Evolutionary conservation across 2,888 invertebrate genomes (phyloP), one percentile per base, ranked within the genome.

Genomic region (Autographa pulchrina): DNA sequence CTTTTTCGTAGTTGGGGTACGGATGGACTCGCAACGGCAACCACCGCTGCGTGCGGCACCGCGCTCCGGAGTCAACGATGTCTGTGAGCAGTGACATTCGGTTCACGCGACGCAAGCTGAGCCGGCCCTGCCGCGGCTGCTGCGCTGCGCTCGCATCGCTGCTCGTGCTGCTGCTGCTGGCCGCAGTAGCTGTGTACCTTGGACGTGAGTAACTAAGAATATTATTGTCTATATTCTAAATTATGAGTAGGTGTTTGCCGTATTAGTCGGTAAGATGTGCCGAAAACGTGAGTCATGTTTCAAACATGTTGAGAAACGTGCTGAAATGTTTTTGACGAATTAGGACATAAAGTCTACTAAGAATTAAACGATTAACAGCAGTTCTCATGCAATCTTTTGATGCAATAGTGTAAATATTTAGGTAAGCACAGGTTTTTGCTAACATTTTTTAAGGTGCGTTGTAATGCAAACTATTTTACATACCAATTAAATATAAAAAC

Each of bases 31-130:
- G 92, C 60, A 91, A 83, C 76, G 92, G 91, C 13, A 90, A 91
- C 74, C 90, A 92, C 69, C 89, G 94, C 25, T 93, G 95, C 79
- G 90, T 92, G 74, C 88, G 92, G 64, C 93, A 94, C 82, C 91
- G 94, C 13, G 94, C 95, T 62, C 97, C 98, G 54, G 98, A 98
- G 92, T 98, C 98, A 48, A 98, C 98, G 72, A 93, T 98, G 85
- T 98, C 98, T 0, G 98, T 98, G 81, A 98, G 98, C 96, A 98
- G 98, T 85, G 98, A 98, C 93, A 98, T 98, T 90, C 96, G 98
- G 82, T 98, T 98, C 93, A 98, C 98, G 18, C 96, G 98, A 67
- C 97, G 98, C 86, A 98, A 98, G 93, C 96, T 98, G 82, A 98
- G 98, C 80, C 97, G 98, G 68, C 98, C 98, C 82, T 98, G 98